These are phyloP conservation scores for Frankliniella intonsa DNA, from an alignment of 2,888 invertebrate genomes.

Conservation along the genomic window DNA sequence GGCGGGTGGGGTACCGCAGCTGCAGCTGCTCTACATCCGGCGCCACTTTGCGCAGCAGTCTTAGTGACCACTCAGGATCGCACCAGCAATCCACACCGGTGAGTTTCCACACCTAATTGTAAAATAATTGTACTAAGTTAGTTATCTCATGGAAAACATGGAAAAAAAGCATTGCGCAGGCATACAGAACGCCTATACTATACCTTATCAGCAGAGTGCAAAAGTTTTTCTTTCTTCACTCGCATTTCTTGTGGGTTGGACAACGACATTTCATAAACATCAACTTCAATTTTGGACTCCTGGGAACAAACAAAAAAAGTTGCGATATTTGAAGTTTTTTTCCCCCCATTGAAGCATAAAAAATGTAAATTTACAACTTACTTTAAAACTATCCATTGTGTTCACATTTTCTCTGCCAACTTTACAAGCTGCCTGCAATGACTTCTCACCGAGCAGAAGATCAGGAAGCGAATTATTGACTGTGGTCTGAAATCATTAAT, in stretches of 20 bases:
- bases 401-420: neutral
- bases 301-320: neutral
- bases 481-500: neutral
- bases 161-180: neutral
- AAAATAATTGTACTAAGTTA: neutral
- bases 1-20: neutral
- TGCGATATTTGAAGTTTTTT: neutral
- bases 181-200: neutral
- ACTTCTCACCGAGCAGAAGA: neutral
- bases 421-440: neutral
- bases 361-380: neutral
- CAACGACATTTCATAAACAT: neutral
- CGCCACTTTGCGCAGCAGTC: neutral
- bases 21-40: neutral
- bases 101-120: neutral
- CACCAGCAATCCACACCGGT: constrained; percentile 2
- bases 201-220: neutral
- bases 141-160: neutral
- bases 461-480: neutral
- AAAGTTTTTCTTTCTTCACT: neutral
- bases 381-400: neutral
- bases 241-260: neutral
- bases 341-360: neutral
- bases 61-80: neutral
- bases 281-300: neutral